Evolutionary conservation across 30 jellyfish, hydroid and myxozoan species (phyloP).

Genomic region (Turritopsis rubra): DNA sequence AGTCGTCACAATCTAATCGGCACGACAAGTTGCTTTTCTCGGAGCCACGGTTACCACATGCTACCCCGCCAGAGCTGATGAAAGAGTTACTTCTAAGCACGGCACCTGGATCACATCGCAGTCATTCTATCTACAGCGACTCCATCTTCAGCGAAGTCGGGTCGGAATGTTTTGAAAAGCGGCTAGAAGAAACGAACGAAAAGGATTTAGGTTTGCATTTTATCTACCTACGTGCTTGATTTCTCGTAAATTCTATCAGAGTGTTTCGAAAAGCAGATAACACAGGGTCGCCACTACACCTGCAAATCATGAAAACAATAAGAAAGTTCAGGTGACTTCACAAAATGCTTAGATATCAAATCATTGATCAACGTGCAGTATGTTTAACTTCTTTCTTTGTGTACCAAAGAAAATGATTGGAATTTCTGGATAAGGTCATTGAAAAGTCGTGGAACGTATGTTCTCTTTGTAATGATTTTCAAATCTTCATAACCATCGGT

Average conservation of each 20-base stretch:
- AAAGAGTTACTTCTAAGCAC: constrained; percentile 69
- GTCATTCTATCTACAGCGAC: constrained; percentile 66
- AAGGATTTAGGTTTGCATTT: constrained; percentile 24
- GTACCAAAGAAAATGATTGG: too few relatives aligned
- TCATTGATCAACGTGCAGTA: too few relatives aligned
- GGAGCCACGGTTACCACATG: constrained; percentile 70
- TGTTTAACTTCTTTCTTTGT: too few relatives aligned
- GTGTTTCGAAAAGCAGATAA: background rate
- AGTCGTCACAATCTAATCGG: background rate
- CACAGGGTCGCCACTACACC: too few relatives aligned
- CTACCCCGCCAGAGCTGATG: constrained; percentile 88
- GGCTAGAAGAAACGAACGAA: constrained; percentile 72
- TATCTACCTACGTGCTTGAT: background rate
- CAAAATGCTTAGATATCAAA: too few relatives aligned
- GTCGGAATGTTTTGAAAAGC: constrained; percentile 80
- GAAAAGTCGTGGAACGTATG: too few relatives aligned
- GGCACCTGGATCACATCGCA: constrained; percentile 50
- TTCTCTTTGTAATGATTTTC: too few relatives aligned
- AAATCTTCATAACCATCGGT: too few relatives aligned
- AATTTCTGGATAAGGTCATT: too few relatives aligned
- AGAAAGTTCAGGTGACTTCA: too few relatives aligned
- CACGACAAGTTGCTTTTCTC: constrained; percentile 33
- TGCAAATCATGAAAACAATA: too few relatives aligned
- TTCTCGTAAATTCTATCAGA: background rate
- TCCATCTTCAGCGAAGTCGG: constrained; percentile 95